Evolutionary conservation across 2,888 invertebrate genomes (phyloP), one percentile per base, ranked within the genome.

Genomic region (Noctua janthina): DNA sequence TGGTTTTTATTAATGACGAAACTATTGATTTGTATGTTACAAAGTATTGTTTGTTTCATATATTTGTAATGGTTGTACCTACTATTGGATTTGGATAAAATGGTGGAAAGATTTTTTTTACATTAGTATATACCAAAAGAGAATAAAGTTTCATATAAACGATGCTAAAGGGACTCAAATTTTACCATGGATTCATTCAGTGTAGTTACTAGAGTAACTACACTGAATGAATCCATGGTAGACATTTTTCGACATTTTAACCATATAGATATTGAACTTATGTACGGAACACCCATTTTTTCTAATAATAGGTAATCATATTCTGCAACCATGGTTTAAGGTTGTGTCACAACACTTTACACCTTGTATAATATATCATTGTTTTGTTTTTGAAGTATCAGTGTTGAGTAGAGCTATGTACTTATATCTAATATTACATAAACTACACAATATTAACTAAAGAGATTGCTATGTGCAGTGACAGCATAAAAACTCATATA

Each of bases 1-100:
- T 39, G 11, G 5, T 62, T 72, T 83, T 54, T 78, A 46, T 29
- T 78, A 64, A 78, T 78, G 78, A 78, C 39, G 15, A 83, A 69
- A 69, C 39, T 54, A 62, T 72, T 83, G 43, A 66, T 76, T 73
- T 84, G 8, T 43, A 15, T 56, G 13, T 76, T 51, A 56, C 7
- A 11, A 56, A 23, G 23, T 56, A 56, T 56, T 10, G 17, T 23
- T 56, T 23, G 10, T 10, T 69, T 49, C 10, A 17, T 54, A 39
- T 2, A n/a, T n/a, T 56, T 23, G 15, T 81, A 71, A 20, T 51
- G 11, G 10, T 15, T 70, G 43, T 64, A 66, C 20, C 54, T 20
- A 56, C 2, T 43, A 43, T 43, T 43, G 43, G 1, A 46, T 71
- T 49, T 71, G 0, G 8, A 59, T 20, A 23, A 72, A 39, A 10